Evolutionary conservation across 2,113 vertebrate genomes (phyloP), one percentile per base, ranked within the genome.

Genomic region (Tetraodon nigroviridis): DNA sequence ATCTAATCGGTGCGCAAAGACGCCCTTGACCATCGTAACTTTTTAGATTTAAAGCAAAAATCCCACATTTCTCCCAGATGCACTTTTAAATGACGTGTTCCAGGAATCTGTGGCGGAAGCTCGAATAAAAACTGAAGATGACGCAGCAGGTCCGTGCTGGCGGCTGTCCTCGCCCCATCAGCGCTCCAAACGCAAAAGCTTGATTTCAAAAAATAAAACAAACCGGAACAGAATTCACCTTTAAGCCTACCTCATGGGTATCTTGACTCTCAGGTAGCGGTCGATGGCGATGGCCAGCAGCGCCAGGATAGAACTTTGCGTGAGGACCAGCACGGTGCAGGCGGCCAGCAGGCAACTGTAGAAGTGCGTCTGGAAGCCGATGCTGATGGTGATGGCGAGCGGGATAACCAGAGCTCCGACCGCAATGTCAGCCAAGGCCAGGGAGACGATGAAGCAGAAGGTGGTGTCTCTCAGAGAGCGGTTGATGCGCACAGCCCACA

Each of bases 401-500:
- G 96, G 96, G 73, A 98, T 97, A 68, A 94, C 96, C 47, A 99
- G 87, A n/a, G 94, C 92, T 0, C 97, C 97, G 61, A 98, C 95
- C 0, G 95, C 95, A 83, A 95, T 94, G 6, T 98, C 96, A 24
- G 97, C 97, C 88, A 95, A 89, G 0, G 96, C 97, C 87, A 99
- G 89, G 0, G 96, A 98, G 16, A 94, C 95, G 46, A 99, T 95
- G 86, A 98, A 98, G 83, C 90, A 96, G 82, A 97, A 98, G 27
- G 96, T 99, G 75, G 96, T 95, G 56, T 98, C 95, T 52, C 94
- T 80, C 58, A 98, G 73, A 0, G 94, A 91, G 55, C 93, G 93
- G 90, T 97, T 98, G 53, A 96, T 93, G 58, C 92, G 94, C 79
- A 98, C 95, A 0, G 97, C 97, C 94, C 94, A 97, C n/a, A 98